Evolutionary conservation across 2,797 vertebrate genomes (phyloP).

Genomic region (Gila robusta): DNA sequence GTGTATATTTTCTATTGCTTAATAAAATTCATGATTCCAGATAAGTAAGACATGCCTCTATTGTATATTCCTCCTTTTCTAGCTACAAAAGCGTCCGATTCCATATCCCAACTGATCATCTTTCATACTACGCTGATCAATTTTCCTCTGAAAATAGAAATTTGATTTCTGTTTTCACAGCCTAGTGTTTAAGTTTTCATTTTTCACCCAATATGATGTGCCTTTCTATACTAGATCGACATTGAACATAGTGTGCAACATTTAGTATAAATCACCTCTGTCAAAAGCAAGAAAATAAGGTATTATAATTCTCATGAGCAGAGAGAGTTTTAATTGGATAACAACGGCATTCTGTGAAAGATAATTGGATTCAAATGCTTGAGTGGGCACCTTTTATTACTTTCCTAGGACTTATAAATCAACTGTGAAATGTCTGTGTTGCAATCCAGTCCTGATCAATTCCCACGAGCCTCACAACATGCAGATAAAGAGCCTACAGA

Average conservation of each 20-base stretch:
- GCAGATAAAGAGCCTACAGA: conserved; percentile 62
- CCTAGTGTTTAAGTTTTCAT: background rate
- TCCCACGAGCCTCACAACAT: conserved; percentile 49
- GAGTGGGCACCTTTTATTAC: conserved; percentile 65
- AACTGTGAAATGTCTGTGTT: conserved; percentile 62
- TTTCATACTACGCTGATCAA: conserved; percentile 10
- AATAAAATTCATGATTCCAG: conserved; percentile 85
- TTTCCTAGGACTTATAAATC: conserved; percentile 64
- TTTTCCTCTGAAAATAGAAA: background rate
- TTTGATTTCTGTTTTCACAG: background rate
- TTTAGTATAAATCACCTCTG: conserved; percentile 53
- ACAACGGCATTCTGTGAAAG: conserved; percentile 58
- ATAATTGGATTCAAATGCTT: conserved; percentile 69
- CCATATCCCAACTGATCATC: conserved; percentile 9
- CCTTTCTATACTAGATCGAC: background rate
- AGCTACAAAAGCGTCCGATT: background rate
- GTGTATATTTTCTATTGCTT: conserved; percentile 89
- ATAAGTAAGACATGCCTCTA: conserved; percentile 69
- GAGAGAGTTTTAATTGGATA: conserved; percentile 68
- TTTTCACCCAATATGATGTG: background rate
- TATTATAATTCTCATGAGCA: conserved; percentile 62
- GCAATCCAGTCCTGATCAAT: conserved; percentile 56
- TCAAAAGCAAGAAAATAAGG: conserved; percentile 58
- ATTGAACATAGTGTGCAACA: conserved; percentile 20
- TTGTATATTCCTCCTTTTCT: conserved; percentile 47